Evolutionary conservation across 2,888 invertebrate genomes (phyloP), one percentile per base, ranked within the genome.

Genomic region (Diarsia rubi): DNA sequence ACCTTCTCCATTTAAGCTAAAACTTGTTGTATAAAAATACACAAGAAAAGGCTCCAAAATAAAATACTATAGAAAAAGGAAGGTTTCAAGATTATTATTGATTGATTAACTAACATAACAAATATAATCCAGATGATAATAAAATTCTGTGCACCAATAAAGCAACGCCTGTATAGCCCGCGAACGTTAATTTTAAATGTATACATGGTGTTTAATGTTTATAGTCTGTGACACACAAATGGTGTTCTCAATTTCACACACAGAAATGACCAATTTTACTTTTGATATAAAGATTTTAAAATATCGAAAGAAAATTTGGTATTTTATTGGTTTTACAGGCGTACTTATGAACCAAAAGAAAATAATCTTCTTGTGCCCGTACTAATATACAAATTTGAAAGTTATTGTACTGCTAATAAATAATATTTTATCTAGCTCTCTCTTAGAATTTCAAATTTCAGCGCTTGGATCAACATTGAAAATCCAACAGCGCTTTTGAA

Each of bases 161-260:
- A 79, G 54, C 59, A 73, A 74, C 45, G 57, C 69, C 52, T 49
- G 37, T 67, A 69, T 69, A 69, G 14, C 63, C 57, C 63, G 31
- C 44, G 60, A 72, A 83, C 45, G 42, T 75, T 75, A 60, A 69
- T 79, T 72, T 65, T 73, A 74, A 63, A 68, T 78, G 68, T 75
- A 73, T 75, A 73, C 52, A 70, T 67, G 54, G 47, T 79, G 79
- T 77, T 75, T 54, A 82, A 45, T 83, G 79, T 82, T 77, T 62
- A 73, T 45, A 75, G 5, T 72, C 72, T 79, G 82, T 82, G 84
- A 83, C 80, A 67, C 45, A 80, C 57, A 72, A 66, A 67, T 69
- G 57, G 66, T 69, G 42, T 74, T 62, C n/a, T 49, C 27, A 45
- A 54, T 42, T 57, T 52, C 11, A 14, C 42, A 4, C 42, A 45